phyloP scores from a whole-genome alignment of 2,888 invertebrate genomes.

The Choreutis nemorana region DNA sequence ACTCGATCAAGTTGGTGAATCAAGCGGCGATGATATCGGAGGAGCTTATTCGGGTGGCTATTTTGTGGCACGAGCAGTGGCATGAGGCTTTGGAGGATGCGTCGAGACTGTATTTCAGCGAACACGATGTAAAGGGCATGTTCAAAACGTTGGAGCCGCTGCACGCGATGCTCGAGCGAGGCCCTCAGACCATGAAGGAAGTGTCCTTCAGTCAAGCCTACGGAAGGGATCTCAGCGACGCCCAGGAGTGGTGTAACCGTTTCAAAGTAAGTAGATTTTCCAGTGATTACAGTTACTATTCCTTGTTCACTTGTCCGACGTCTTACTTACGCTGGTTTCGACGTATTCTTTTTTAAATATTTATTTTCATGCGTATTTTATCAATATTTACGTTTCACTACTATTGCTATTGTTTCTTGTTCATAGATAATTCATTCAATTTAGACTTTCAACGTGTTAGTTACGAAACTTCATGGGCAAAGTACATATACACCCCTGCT shows the following conservation, averaged over 20 bases:
- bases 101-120: conserved; percentile 92
- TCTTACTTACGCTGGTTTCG: too few relatives aligned
- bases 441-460: too few relatives aligned
- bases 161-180: conserved; percentile 92
- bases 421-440: too few relatives aligned
- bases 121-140: conserved; percentile 96
- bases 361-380: too few relatives aligned
- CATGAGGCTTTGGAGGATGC: conserved; percentile 98
- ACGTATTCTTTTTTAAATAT: too few relatives aligned
- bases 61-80: conserved; percentile 99
- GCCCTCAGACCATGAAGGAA: conserved; percentile 96
- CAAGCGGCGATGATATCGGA: conserved; percentile 97
- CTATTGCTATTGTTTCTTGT: too few relatives aligned
- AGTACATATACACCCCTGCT: too few relatives aligned
- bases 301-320: too few relatives aligned
- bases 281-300: too few relatives aligned
- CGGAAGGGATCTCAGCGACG: conserved; percentile 92
- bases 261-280: conserved; percentile 74
- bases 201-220: conserved; percentile 97
- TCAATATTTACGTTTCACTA: too few relatives aligned
- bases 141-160: conserved; percentile 94
- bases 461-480: too few relatives aligned
- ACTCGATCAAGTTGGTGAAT: conserved; percentile 89
- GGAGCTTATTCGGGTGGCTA: conserved; percentile 96
- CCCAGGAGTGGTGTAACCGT: conserved; percentile 94